Evolutionary conservation across 2,797 vertebrate species (phyloP), one percentile per base, ranked within the genome.

Genomic region (Tragopan temminckii): DNA sequence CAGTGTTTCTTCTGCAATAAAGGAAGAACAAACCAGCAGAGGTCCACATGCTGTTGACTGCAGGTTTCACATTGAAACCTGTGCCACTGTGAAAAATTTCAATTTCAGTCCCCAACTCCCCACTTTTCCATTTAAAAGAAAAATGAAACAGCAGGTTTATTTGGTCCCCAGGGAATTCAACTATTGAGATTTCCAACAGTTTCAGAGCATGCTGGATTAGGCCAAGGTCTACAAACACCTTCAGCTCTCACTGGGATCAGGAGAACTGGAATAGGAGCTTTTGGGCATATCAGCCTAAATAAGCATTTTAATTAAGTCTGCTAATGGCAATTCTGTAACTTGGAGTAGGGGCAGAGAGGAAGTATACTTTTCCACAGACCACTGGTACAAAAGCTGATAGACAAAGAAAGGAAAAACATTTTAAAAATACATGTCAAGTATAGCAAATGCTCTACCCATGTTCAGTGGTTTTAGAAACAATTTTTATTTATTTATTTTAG

Each of bases 261-360:
- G 45, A 76, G 83, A 88, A 89, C 19, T 25, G 33, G 84, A 80
- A 48, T 0, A 74, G 42, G 15, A 85, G 68, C 20, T 80, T 85
- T 71, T 89, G 29, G 68, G 58, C 67, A 66, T 50, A 61, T 59
- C 48, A 46, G 57, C 9, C 57, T 89, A 80, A 93, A 11, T 6
- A 57, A 81, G 71, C 29, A 89, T 93, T 83, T 92, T 91, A 94
- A 90, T 94, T 87, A 83, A 80, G 55, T 29, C 58, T 89, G 62
- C 55, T 58, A 92, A 91, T 16, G 71, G 35, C 43, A 69, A 18
- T 68, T 8, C 11, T 25, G 15, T 68, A 71, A 83, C 61, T 64
- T 93, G 46, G 62, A 45, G 35, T 35, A 61, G 50, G 74, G 58
- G 48, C 36, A 82, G 81, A 36, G 89, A 92, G 36, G 25, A 92